Conservation (phyloP, 2,888 invertebrate species). For the Andrena bicolor region DNA sequence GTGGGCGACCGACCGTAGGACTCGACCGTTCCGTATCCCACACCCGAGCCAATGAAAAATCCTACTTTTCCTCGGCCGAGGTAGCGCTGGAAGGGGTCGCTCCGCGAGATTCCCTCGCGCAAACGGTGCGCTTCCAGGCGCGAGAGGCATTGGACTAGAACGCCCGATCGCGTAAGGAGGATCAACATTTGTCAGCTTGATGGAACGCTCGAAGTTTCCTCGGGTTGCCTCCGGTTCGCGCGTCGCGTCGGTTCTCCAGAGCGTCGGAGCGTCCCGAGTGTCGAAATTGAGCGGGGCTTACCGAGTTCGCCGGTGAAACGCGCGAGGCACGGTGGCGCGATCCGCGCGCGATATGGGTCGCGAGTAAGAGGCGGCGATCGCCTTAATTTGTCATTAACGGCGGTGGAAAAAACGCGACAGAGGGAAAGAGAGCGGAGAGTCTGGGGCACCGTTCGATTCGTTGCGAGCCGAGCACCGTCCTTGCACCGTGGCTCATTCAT, state of each 20-base stretch:
- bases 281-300: slow-evolving; percentile 1
- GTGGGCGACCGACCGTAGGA: slow-evolving; percentile 50
- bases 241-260: no score
- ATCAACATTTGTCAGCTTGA: no score
- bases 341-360: slow-evolving; percentile 71
- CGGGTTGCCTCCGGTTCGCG: no score
- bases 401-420: slow-evolving; percentile 33
- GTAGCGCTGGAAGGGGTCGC: neutral
- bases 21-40: slow-evolving; percentile 23
- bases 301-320: slow-evolving; percentile 38
- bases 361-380: slow-evolving; percentile 74
- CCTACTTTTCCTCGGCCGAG: neutral
- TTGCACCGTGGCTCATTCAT: slow-evolving; percentile 75
- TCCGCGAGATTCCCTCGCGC: neutral
- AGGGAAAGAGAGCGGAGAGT: slow-evolving; percentile 70
- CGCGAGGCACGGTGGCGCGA: neutral
- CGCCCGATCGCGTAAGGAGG: neutral
- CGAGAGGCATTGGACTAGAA: no score
- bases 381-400: slow-evolving; percentile 70
- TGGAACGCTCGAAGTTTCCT: no score
- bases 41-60: neutral
- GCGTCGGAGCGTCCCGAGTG: no score
- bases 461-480: slow-evolving; percentile 66
- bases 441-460: slow-evolving; percentile 70
- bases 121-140: no score